Evolutionary conservation across 1,140 invertebrate genomes (phyloP).

Genomic region (Brachionus rubens): DNA sequence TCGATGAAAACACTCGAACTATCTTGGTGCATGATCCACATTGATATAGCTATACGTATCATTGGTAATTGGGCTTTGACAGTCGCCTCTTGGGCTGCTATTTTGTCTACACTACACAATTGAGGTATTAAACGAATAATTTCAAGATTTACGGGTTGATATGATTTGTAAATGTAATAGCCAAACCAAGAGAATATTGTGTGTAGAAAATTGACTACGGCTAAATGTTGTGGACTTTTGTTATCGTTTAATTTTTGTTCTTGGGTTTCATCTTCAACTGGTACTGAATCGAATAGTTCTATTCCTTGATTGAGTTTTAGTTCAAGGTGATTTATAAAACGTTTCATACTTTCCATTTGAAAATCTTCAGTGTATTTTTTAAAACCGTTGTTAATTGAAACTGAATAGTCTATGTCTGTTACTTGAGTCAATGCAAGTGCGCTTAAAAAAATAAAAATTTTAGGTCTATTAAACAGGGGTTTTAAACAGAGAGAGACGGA

Average conservation of each 20-base stretch:
- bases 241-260: neutral
- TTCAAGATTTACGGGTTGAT: conserved; percentile 28
- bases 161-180: conserved; percentile 31
- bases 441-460: conserved; percentile 1
- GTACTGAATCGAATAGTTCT: neutral
- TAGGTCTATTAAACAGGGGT: no score
- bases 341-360: conserved; percentile 42
- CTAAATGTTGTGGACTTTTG: conserved; percentile 14
- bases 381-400: neutral
- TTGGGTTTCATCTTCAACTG: neutral
- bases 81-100: conserved; percentile 16
- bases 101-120: conserved; percentile 38
- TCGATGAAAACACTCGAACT: neutral
- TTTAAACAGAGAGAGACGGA: no score
- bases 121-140: conserved; percentile 29
- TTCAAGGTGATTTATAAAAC: neutral
- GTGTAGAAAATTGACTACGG: conserved; percentile 11
- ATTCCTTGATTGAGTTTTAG: neutral
- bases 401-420: conserved; percentile 12
- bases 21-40: conserved; percentile 28
- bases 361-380: neutral
- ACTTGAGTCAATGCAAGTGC: conserved; percentile 5
- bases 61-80: conserved; percentile 39
- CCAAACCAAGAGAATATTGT: conserved; percentile 34
- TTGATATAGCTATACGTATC: conserved; percentile 30